Base-by-base conservation (phyloP, 2,113 vertebrate species). In the Onychorhynchus coronatus region DNA sequence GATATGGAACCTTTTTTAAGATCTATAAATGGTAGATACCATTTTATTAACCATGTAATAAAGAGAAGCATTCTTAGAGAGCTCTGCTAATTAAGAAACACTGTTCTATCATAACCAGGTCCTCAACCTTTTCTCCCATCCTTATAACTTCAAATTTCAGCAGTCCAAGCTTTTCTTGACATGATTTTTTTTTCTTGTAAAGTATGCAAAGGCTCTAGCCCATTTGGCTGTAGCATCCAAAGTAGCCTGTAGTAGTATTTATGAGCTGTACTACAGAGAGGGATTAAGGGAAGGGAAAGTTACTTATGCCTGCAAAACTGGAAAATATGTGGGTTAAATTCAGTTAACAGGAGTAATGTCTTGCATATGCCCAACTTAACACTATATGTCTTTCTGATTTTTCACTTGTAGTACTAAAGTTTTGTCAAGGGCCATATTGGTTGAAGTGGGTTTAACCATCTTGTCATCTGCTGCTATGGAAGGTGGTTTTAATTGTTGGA, bases 21-120 rank as follows among this genome's bases (percentile, higher is more conserved):
- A 44, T 30, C 20, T 33, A 5, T 20, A 66, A 56, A 44, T 20
- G 25, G 9, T 52, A 74, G 59, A 47, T 58, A 42, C 5, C 3
- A 8, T 55, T 55, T 8, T 41, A 13, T 41, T 78, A 55, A 37
- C 49, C 7, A 25, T 30, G 44, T 78, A 62, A 18, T 41, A 39
- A 62, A 35, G 31, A 61, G 19, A 23, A 11, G 17, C 28, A 42
- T 50, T 73, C 14, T 35, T 50, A 9, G 33, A 53, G 74, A 63
- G 17, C 7, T 31, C 4, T 66, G 23, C 30, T 56, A 6, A 44
- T 66, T 62, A 53, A 58, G 37, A 68, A 77, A 41, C 11, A 31
- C 3, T 12, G 5, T 31, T 41, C 12, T 42, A 1, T 39, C 1
- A 0, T 19, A 50, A 8, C 59, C 8, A 6, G 30, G 11, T 53